Percentiles rank a stretch among this genome's conserved stretches.
phyloP scores from a whole-genome alignment of 2,888 invertebrate genomes.

The Sesia bembeciformis region DNA sequence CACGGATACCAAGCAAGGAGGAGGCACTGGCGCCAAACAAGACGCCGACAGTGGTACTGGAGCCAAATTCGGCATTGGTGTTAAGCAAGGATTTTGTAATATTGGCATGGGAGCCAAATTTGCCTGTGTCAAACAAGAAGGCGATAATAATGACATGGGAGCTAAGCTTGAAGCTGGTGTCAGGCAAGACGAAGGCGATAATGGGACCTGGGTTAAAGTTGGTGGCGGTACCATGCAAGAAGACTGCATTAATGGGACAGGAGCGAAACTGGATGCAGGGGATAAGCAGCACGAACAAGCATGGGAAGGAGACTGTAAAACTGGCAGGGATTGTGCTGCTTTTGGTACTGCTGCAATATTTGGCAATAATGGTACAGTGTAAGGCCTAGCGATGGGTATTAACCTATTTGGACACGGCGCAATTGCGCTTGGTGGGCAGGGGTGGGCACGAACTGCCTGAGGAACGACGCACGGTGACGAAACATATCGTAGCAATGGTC shows the following conservation, averaged over 20 bases:
- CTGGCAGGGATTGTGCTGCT: too few relatives aligned
- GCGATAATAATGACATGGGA: not conserved
- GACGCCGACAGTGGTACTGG: not conserved
- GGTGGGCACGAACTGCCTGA: not conserved
- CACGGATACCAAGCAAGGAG: not conserved
- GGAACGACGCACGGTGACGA: not conserved
- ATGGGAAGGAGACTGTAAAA: not conserved
- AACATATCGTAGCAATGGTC: not conserved
- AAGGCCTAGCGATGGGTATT: not conserved
- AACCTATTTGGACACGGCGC: not conserved
- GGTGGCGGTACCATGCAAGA: not conserved
- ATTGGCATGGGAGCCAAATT: not conserved
- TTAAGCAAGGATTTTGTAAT: not conserved
- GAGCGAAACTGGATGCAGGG: not conserved
- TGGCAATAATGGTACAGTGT: not conserved
- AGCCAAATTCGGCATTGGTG: not conserved
- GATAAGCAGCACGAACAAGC: not conserved
- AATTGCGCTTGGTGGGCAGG: not conserved
- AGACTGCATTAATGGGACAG: not conserved
- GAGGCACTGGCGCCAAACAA: not conserved
- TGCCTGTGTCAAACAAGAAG: not conserved
- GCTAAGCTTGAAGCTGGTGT: not conserved
- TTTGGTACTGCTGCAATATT: too few relatives aligned
- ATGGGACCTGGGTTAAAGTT: not conserved
- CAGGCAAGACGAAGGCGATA: not conserved